Evolutionary conservation across 2,888 invertebrate species (phyloP).

Genomic region (Hyles lineata): DNA sequence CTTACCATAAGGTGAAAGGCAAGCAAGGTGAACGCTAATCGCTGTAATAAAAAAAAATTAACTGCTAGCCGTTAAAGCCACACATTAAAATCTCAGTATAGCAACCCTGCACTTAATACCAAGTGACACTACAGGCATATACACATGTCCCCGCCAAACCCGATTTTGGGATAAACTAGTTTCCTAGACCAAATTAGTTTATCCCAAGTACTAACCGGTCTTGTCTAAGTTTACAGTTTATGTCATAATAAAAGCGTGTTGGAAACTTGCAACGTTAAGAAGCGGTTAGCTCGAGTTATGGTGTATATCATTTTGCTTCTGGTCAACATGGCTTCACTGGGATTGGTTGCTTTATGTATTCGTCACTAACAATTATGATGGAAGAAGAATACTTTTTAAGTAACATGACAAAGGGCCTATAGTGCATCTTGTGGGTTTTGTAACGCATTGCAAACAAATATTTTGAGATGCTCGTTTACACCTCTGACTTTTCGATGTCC

Average conservation of each 20-base stretch:
- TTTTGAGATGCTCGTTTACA: too few species aligned
- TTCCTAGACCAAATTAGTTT: constrained; percentile 25
- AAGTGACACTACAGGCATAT: background rate
- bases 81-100: too few species aligned
- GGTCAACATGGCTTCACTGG: background rate
- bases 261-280: background rate
- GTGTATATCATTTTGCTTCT: background rate
- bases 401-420: too few species aligned
- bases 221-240: constrained; percentile 14
- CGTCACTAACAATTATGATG: too few species aligned
- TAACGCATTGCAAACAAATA: too few species aligned
- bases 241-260: constrained; percentile 20
- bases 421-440: too few species aligned
- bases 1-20: too few species aligned
- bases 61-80: too few species aligned
- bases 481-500: too few species aligned
- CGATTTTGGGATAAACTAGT: constrained; percentile 19
- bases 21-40: too few species aligned
- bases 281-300: background rate
- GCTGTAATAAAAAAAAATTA: too few species aligned
- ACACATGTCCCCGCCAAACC: background rate
- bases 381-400: too few species aligned
- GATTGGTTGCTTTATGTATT: background rate
- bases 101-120: background rate
- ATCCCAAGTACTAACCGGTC: constrained; percentile 21